These are phyloP conservation scores for Thermophis baileyi DNA, from an alignment of 2,113 vertebrate genomes.

Conservation along the genomic window DNA sequence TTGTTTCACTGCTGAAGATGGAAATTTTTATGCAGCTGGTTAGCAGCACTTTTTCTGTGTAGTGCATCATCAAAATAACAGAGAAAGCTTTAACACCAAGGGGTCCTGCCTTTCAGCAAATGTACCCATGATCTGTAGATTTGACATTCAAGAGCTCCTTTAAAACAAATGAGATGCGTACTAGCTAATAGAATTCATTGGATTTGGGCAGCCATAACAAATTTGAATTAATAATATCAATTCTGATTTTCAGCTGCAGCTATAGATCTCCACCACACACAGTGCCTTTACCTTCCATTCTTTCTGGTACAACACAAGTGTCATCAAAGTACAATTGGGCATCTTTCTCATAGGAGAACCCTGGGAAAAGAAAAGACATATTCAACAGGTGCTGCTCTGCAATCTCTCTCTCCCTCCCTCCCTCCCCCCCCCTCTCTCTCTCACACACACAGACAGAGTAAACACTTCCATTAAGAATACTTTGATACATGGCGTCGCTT, in stretches of 20 bases:
- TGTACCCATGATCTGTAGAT: neutral
- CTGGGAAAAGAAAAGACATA: constrained; percentile 58
- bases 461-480: neutral
- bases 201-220: neutral
- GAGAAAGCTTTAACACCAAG: neutral
- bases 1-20: too few relatives aligned
- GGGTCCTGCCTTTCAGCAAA: neutral
- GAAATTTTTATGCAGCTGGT: neutral
- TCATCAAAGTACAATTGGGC: constrained; percentile 90
- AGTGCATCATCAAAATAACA: neutral
- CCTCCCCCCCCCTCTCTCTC: neutral
- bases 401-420: neutral
- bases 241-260: neutral
- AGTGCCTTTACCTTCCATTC: constrained; percentile 71
- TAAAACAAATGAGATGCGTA: neutral
- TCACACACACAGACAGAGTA: neutral
- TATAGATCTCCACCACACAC: neutral
- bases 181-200: neutral
- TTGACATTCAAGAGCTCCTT: neutral
- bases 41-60: neutral
- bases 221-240: neutral
- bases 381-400: neutral
- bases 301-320: constrained; percentile 90
- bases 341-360: constrained; percentile 89
- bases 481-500: neutral